Percentiles rank a stretch among this genome's conserved stretches.
Evolutionary conservation across 92 coral and sea anemone genomes (phyloP).

Genomic region (Chrysogorgia sp.): DNA sequence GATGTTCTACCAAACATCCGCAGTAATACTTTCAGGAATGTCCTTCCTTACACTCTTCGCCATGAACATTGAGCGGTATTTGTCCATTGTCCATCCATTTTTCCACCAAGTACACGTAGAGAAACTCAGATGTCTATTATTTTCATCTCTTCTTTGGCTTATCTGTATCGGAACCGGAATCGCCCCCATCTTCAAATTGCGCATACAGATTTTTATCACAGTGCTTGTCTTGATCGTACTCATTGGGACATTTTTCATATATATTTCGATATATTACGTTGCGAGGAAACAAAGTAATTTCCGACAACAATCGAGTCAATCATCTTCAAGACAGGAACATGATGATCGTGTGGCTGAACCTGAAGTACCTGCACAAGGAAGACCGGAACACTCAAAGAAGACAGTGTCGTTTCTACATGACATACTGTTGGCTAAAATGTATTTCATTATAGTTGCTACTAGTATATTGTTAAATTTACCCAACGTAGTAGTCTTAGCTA

Average conservation of each 20-base stretch:
- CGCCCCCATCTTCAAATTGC: slow-evolving; percentile 12
- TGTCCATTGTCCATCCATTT: no score
- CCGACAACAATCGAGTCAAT: not conserved
- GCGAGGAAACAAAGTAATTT: not conserved
- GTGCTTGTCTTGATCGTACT: slow-evolving; percentile 4
- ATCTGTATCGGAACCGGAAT: slow-evolving; percentile 14
- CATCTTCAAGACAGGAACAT: not conserved
- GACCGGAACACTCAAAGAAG: not conserved
- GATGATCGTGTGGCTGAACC: not conserved
- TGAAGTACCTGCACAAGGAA: not conserved
- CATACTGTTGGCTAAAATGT: no score
- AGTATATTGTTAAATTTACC: slow-evolving; percentile 25
- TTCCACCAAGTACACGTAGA: slow-evolving; percentile 23
- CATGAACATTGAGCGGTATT: no score
- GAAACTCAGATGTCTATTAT: slow-evolving; percentile 13
- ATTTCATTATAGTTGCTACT: not conserved
- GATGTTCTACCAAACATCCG: no score
- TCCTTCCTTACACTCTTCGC: no score
- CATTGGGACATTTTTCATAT: no score
- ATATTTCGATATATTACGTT: not conserved
- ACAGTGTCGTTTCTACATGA: slow-evolving; percentile 26
- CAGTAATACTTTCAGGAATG: no score
- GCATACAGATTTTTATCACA: slow-evolving; percentile 23
- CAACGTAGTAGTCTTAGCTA: slow-evolving; percentile 5
- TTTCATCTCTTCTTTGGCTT: slow-evolving; percentile 9